Conservation (phyloP, 2,888 invertebrate species). For the Fragum whitleyi region DNA sequence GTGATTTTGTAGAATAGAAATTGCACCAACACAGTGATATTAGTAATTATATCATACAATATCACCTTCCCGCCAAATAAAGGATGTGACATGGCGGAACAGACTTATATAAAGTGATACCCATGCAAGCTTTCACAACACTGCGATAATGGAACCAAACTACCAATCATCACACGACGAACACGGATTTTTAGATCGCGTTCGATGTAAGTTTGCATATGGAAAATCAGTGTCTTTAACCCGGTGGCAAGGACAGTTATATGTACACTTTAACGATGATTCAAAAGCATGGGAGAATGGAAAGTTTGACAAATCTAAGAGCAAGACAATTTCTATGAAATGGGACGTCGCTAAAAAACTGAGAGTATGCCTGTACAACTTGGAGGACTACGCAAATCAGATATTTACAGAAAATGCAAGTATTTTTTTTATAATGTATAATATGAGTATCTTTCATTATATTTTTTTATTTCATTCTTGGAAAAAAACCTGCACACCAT, state of each 20-base stretch:
- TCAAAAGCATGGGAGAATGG: slow-evolving; percentile 22
- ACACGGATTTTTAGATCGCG: slow-evolving; percentile 28
- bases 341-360: background rate
- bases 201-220: slow-evolving; percentile 32
- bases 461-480: background rate
- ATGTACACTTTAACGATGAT: slow-evolving; percentile 29
- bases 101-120: background rate
- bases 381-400: slow-evolving; percentile 10
- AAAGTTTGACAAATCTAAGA: slow-evolving; percentile 11
- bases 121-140: background rate
- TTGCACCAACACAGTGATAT: background rate
- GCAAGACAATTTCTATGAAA: slow-evolving; percentile 11
- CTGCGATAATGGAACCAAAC: background rate
- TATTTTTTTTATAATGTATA: background rate
- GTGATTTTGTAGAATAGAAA: background rate
- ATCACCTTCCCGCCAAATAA: background rate
- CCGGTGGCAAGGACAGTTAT: slow-evolving; percentile 25
- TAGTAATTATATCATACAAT: background rate
- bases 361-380: background rate
- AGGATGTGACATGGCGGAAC: background rate
- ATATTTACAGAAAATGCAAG: slow-evolving; percentile 7
- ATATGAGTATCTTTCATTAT: background rate
- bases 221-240: slow-evolving; percentile 25
- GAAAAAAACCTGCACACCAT: background rate
- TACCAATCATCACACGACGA: slow-evolving; percentile 23